Conservation (phyloP, 1,140 invertebrate species). For the Aleiodes sp. region DNA sequence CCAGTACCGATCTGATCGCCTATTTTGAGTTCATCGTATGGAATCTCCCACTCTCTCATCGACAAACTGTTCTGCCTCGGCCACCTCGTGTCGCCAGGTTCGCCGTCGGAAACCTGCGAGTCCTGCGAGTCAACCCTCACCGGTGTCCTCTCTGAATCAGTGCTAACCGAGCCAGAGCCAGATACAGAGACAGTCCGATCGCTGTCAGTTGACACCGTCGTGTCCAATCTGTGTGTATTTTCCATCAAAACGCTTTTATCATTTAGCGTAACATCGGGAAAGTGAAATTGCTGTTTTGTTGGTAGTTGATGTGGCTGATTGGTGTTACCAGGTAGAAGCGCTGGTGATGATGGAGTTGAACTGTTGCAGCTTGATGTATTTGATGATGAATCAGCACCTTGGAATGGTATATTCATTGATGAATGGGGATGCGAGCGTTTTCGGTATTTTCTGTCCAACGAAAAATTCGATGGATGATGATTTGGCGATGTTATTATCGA, state of each 20-base stretch:
- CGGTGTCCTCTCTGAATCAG: constrained; percentile 85
- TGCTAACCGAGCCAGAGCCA: constrained; percentile 75
- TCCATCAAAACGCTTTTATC: constrained; percentile 67
- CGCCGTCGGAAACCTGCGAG: constrained; percentile 79
- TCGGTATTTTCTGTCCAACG: constrained; percentile 56
- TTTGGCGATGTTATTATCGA: constrained; percentile 60
- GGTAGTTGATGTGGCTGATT: constrained; percentile 67
- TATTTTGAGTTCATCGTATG: constrained; percentile 90
- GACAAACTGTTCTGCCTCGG: constrained; percentile 92
- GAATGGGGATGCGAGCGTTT: constrained; percentile 71
- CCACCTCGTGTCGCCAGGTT: constrained; percentile 73
- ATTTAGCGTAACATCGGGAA: constrained; percentile 72
- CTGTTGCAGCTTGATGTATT: constrained; percentile 96
- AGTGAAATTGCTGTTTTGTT: constrained; percentile 81
- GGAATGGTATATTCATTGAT: constrained; percentile 71
- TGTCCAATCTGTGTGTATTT: constrained; percentile 70
- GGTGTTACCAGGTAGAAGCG: constrained; percentile 70
- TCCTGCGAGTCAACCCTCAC: constrained; percentile 88
- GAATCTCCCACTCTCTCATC: constrained; percentile 97
- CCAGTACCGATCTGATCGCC: constrained; percentile 90
- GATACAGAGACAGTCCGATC: constrained; percentile 84
- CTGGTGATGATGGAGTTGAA: constrained; percentile 94
- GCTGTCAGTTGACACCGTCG: constrained; percentile 81
- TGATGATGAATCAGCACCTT: constrained; percentile 86
- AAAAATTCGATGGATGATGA: constrained; percentile 57